Conservation (phyloP, 1,140 invertebrate species). For the Drosophila truncata region DNA sequence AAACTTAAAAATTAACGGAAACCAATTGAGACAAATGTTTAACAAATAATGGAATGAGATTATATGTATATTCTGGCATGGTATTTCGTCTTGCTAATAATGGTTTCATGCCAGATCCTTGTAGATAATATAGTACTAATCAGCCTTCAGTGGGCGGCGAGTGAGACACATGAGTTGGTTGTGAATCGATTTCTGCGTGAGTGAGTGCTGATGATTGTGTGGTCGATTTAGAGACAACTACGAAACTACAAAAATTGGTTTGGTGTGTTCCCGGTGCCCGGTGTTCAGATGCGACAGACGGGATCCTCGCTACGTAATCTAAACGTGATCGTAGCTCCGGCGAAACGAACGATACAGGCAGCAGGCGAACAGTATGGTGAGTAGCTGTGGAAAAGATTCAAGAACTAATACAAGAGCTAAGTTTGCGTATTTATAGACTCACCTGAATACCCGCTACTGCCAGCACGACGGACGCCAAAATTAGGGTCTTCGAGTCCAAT, state of each 20-base stretch:
- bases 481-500: conserved; percentile 89
- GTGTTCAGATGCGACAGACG: conserved; percentile 59
- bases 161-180: conserved; percentile 14
- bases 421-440: background rate
- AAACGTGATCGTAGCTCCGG: conserved; percentile 95
- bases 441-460: conserved; percentile 93
- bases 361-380: conserved; percentile 95
- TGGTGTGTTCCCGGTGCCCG: conserved; percentile 2
- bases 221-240: conserved; percentile 46
- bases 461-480: conserved; percentile 91
- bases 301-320: conserved; percentile 86
- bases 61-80: conserved; percentile 4
- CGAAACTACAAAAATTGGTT: conserved; percentile 50
- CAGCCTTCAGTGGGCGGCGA: conserved; percentile 28
- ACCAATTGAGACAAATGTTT: background rate
- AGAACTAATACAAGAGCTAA: background rate
- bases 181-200: conserved; percentile 29
- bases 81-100: background rate
- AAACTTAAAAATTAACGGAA: background rate
- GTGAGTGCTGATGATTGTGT: conserved; percentile 25
- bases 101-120: conserved; percentile 1
- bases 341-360: conserved; percentile 95
- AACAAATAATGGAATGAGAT: conserved; percentile 21
- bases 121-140: conserved; percentile 21
- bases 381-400: conserved; percentile 87